Conservation (phyloP, 1,140 invertebrate genomes). For the Drosophila paulistorum region DNA sequence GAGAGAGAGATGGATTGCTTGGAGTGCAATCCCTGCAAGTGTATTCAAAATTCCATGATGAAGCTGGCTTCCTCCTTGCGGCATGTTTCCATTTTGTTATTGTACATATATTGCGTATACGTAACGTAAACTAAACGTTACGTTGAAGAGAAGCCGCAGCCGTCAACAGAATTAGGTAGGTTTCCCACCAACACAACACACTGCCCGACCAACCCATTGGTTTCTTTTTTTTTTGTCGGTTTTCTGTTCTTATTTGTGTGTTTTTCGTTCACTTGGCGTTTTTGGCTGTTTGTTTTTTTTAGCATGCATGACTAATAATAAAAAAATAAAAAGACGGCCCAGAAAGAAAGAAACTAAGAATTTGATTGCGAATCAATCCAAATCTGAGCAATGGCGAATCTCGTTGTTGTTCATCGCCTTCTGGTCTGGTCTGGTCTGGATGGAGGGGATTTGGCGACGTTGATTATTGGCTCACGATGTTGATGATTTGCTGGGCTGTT, state of each 20-base stretch:
- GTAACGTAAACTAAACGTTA: conserved; percentile 44
- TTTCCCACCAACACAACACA: conserved; percentile 7
- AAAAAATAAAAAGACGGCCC: background rate
- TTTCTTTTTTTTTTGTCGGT: background rate
- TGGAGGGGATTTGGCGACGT: conserved; percentile 35
- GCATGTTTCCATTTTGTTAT: background rate
- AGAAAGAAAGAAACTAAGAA: conserved; percentile 26
- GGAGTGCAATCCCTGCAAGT: background rate
- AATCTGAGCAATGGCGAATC: conserved; percentile 42
- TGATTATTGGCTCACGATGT: conserved; percentile 59
- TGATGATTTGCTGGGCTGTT: conserved; percentile 27
- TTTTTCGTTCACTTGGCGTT: background rate
- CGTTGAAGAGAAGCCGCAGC: conserved; percentile 3
- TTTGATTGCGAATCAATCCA: conserved; percentile 16
- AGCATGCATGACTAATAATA: conserved; percentile 62
- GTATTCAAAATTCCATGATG: background rate
- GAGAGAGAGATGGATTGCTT: background rate
- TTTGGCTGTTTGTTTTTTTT: conserved; percentile 16
- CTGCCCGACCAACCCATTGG: background rate
- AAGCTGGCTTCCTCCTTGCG: background rate
- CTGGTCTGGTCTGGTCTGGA: background rate
- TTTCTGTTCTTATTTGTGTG: background rate
- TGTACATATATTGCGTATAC: conserved; percentile 43
- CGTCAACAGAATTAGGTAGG: background rate
- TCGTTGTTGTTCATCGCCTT: conserved; percentile 34